Percentiles rank a stretch among this genome's conserved stretches.
Evolutionary conservation across 2,797 vertebrate species (phyloP).

Genomic region (Myotis vivesi): DNA sequence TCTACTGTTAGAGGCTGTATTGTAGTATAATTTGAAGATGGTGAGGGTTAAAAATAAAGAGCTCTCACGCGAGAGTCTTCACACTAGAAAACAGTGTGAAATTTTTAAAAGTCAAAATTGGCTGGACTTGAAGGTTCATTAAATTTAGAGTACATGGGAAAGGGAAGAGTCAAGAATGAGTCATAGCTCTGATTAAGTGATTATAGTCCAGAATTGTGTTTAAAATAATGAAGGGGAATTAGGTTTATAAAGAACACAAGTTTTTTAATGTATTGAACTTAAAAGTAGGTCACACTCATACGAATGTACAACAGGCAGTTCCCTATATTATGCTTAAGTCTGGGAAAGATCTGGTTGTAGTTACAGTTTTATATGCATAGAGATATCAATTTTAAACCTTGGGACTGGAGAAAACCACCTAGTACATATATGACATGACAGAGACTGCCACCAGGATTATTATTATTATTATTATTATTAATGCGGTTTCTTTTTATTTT

Average conservation of each 20-base stretch:
- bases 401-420: neutral
- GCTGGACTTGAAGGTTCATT: neutral
- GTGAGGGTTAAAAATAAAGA: neutral
- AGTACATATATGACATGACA: neutral
- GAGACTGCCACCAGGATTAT: neutral
- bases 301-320: neutral
- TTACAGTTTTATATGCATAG: neutral
- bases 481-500: neutral
- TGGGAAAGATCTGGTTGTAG: neutral
- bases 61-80: neutral
- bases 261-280: neutral
- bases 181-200: neutral
- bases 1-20: neutral
- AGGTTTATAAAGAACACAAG: neutral
- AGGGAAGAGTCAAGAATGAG: neutral
- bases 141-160: neutral
- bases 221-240: neutral
- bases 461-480: neutral
- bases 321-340: neutral
- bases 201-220: neutral
- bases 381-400: neutral
- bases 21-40: neutral
- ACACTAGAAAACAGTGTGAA: neutral
- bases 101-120: neutral
- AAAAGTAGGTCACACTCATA: neutral